Evolutionary conservation across 2,888 invertebrate species (phyloP), one percentile per base, ranked within the genome.

Genomic region (Lepidonotus clava): DNA sequence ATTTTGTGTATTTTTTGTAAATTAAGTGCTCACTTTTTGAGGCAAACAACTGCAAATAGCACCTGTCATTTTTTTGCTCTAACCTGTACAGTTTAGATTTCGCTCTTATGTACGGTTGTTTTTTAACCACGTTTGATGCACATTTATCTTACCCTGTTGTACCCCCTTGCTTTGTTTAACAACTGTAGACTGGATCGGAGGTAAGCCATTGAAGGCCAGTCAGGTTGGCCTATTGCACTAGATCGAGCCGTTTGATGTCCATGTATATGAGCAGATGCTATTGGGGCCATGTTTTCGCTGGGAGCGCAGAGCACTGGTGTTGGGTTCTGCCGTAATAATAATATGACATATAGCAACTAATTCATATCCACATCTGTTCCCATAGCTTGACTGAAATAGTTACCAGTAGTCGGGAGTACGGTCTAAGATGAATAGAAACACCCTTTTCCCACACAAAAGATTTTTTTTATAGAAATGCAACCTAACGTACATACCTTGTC

Each of bases 161-260:
- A 34, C 38, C 38, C 71, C 71, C 36, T 56, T 71, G 36, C 38
- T 71, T 71, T 71, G 71, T 71, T 71, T 71, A 38, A 71, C 71
- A 71, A 0, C 61, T 71, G 21, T 71, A 71, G 71, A 38, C 71
- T 71, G 71, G 71, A 71, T 34, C 38, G n/a, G 71, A 71, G 71
- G 71, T 71, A 71, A 71, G 71, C 34, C 32, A 53, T n/a, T n/a
- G 24, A 61, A 24, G 28, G 28, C 21, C 71, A 71, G 71, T 8
- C 18, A 8, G 38, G 71, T 34, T 71, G 1, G 38, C 34, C 38
- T 24, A n/a, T n/a, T 71, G 71, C 24, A n/a, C 11, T 71, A 61
- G 61, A 61, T 32, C 61, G 61, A 28, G 5, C 56, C 28, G 46
- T 61, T 61, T 61, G 4, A 14, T 61, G 21, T 61, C 28, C 61